Conservation (phyloP, 2,888 invertebrate species). For the Philonicus albiceps region DNA sequence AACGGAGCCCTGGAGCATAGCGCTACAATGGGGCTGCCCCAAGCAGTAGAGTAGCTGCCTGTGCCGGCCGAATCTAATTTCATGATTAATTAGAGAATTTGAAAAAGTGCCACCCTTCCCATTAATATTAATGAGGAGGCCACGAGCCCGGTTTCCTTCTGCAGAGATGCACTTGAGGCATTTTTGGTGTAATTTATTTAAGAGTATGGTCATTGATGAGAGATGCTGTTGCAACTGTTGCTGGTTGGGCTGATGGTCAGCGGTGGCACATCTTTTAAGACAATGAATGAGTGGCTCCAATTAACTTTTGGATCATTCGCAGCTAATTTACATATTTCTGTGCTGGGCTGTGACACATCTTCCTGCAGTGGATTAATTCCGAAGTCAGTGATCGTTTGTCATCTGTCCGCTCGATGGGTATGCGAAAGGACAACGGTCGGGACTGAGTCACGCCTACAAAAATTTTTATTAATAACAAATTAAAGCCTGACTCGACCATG, state of each 20-base stretch:
- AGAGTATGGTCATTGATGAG: neutral
- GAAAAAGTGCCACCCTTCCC: neutral
- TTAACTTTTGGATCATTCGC: neutral
- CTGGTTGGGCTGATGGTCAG: neutral
- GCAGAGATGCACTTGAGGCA: neutral
- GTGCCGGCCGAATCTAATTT: neutral
- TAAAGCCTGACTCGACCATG: neutral
- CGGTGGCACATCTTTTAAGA: neutral
- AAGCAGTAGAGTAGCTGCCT: neutral
- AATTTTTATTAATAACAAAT: neutral
- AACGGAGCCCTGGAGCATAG: neutral
- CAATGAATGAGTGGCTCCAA: neutral
- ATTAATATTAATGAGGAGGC: slow-evolving; percentile 12
- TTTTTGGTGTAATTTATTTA: neutral
- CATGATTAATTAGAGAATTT: slow-evolving; percentile 3
- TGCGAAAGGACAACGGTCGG: neutral
- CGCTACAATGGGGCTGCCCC: neutral
- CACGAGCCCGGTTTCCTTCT: neutral
- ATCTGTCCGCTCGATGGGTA: neutral
- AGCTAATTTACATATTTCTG: slow-evolving; percentile 21
- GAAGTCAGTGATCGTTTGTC: neutral
- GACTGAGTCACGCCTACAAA: neutral
- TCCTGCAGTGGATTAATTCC: neutral
- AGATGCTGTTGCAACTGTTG: neutral
- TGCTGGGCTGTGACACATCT: neutral